Conservation (phyloP, 2,888 invertebrate species). For the Thelaira solivaga region DNA sequence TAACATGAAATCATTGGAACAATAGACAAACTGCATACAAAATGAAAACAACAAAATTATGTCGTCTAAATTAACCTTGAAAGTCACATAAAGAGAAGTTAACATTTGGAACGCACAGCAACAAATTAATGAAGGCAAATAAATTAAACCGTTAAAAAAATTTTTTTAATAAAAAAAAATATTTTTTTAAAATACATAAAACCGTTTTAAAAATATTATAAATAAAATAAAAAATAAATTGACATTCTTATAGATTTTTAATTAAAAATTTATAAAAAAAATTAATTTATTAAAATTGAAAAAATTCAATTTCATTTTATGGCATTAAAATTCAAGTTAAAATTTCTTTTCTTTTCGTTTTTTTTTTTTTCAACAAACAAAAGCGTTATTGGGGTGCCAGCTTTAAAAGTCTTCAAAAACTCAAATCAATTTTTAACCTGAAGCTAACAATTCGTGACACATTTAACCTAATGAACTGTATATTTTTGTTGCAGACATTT, state of each 20-base stretch:
- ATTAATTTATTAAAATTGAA: background rate
- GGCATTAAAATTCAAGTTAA: background rate
- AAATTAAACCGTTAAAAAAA: background rate
- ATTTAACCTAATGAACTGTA: constrained; percentile 58
- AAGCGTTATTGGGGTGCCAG: background rate
- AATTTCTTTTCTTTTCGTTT: too few relatives aligned
- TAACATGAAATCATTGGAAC: background rate
- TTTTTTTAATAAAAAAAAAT: too few relatives aligned
- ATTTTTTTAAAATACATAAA: too few relatives aligned
- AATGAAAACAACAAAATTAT: background rate
- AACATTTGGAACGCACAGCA: background rate
- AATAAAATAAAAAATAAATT: too few relatives aligned
- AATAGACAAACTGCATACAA: constrained; percentile 8
- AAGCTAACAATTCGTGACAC: constrained; percentile 57
- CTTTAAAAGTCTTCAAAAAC: background rate
- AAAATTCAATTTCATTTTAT: constrained; percentile 40
- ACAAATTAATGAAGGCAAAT: background rate
- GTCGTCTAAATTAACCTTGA: constrained; percentile 8
- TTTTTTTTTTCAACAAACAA: too few relatives aligned
- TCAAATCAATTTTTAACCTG: constrained; percentile 44
- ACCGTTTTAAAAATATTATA: too few relatives aligned
- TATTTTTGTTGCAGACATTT: constrained; percentile 28
- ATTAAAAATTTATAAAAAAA: too few relatives aligned
- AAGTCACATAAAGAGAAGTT: constrained; percentile 8
- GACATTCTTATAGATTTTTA: too few relatives aligned